Base-by-base conservation (phyloP, 1,140 invertebrate genomes). In the Maniola jurtina region DNA sequence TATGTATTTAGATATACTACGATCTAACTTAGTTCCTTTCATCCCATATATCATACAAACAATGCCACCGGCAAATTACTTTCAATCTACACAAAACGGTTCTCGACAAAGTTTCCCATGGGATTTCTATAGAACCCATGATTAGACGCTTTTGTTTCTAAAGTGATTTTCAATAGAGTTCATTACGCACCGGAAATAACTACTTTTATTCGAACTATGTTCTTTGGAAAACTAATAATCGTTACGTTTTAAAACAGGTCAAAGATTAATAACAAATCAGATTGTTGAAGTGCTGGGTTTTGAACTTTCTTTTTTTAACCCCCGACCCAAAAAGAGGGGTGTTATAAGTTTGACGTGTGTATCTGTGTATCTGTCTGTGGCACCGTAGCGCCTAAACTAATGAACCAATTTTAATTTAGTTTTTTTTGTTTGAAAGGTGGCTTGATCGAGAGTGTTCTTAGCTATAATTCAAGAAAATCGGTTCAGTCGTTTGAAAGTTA, bases 141-240 rank as follows among this genome's bases (percentile, higher is more conserved):
- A 58, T 58, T 58, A 58, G 35, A 9, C 6, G 35, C 56, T 40
- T 40, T 58, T 58, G 56, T 58, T 58, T 36, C 34, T 40, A 40
- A 13, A 48, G 45, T 15, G 45, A 6, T 48, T 58, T 58, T 40
- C 56, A 58, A 58, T 58, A 48, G 16, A 58, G 36, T 58, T 58
- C 56, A 33, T 58, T 40, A 58, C 15, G n/a, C 6, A 40, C 56
- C 56, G 56, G 56, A 58, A 58, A 40, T 14, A 14, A 34, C 33
- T 42, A 14, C 11, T 11, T 48, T 48, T 6, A 48, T 14, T 48
- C 14, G 13, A 15, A 6, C 8, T 48, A 0, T 48, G 45, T 48
- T 48, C n/a, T 48, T 14, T 48, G 45, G 13, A 48, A 13, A 14
- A 15, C 5, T n/a, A 48, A 14, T 48, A 14, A 48, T 48, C n/a